These are phyloP conservation scores for Polymixis lichenea DNA, from an alignment of 2,888 invertebrate genomes.

Conservation along the genomic window DNA sequence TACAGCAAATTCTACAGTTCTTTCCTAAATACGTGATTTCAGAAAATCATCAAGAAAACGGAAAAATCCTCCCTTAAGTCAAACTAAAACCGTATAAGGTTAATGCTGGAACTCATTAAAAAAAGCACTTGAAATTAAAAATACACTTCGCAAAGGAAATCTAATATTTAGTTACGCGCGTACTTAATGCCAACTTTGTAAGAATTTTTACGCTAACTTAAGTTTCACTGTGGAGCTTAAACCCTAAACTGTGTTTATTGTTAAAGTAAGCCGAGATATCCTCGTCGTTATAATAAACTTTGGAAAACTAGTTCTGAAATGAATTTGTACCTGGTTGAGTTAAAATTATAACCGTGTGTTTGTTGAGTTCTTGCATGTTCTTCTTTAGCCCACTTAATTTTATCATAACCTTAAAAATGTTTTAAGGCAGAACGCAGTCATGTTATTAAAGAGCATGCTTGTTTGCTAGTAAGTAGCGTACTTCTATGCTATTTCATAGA, in stretches of 20 bases:
- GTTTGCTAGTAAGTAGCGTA: background rate
- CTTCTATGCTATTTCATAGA: background rate
- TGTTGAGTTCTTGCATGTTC: background rate
- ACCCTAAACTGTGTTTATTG: slow-evolving; percentile 63
- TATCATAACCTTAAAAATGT: background rate
- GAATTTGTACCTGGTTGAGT: slow-evolving; percentile 2
- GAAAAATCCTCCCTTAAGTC: no score
- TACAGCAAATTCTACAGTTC: background rate
- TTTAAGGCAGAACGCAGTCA: background rate
- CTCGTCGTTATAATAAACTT: slow-evolving; percentile 29
- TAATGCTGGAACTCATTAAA: no score
- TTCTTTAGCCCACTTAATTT: no score
- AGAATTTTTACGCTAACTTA: slow-evolving; percentile 33
- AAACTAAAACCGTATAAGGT: background rate
- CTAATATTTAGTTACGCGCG: slow-evolving; percentile 21
- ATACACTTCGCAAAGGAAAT: background rate
- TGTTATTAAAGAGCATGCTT: background rate
- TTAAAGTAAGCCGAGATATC: slow-evolving; percentile 39
- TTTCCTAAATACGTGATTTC: background rate
- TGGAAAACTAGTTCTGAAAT: slow-evolving; percentile 26
- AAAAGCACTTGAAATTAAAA: background rate
- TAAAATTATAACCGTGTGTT: background rate
- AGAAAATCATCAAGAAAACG: background rate
- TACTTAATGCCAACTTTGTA: slow-evolving; percentile 19
- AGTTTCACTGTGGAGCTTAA: slow-evolving; percentile 41